Conservation (phyloP, 2,797 vertebrate genomes). For the Carcharodon carcharias region DNA sequence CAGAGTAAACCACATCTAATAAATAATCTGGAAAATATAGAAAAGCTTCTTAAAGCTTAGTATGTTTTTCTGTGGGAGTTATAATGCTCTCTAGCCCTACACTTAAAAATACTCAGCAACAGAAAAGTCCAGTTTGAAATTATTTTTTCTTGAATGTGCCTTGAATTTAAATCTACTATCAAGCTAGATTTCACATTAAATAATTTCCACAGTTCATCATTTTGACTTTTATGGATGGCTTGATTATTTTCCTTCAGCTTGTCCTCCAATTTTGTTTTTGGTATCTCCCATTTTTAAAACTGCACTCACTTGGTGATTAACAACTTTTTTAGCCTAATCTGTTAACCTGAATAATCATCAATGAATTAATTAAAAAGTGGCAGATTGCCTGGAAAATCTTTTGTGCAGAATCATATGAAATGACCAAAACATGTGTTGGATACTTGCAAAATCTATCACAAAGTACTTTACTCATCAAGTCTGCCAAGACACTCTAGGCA, state of each 20-base stretch:
- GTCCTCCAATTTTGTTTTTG: constrained; percentile 13
- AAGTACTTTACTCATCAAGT: background rate
- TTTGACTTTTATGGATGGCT: constrained; percentile 7
- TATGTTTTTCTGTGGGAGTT: background rate
- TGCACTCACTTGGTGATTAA: background rate
- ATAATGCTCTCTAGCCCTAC: background rate
- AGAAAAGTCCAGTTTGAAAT: background rate
- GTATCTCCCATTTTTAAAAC: background rate
- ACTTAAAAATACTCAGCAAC: background rate
- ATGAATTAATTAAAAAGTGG: background rate
- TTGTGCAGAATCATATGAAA: background rate
- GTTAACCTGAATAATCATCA: background rate
- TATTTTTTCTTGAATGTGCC: background rate
- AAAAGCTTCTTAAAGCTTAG: background rate
- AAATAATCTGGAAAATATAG: background rate
- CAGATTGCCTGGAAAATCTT: background rate
- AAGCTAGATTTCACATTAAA: background rate
- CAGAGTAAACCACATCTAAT: background rate
- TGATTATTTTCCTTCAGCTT: background rate
- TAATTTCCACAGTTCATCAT: background rate
- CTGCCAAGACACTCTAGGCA: background rate
- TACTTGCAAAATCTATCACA: background rate
- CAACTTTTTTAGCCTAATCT: background rate
- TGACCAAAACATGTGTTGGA: background rate
- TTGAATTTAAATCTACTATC: background rate